Conservation (phyloP, 2,113 vertebrate genomes). For the Bambusicola thoracicus region DNA sequence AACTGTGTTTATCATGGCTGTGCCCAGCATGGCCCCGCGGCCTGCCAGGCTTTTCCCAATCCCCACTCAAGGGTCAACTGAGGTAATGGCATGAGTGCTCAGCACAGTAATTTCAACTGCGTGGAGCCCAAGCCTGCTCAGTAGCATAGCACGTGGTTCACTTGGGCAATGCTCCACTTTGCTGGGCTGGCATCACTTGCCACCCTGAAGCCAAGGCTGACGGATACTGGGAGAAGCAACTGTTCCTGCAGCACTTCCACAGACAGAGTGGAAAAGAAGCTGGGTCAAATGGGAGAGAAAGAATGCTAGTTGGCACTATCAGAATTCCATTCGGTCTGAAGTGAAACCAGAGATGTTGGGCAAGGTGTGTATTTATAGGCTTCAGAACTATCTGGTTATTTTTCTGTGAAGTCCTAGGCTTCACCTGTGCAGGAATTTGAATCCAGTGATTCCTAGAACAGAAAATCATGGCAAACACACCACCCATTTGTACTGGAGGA, state of each 20-base stretch:
- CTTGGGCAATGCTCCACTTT: accelerated
- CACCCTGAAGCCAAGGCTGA: background rate
- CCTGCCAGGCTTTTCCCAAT: background rate
- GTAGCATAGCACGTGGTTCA: background rate
- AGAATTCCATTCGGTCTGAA: background rate
- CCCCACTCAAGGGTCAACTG: background rate
- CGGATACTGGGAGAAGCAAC: background rate
- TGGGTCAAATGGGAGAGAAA: background rate
- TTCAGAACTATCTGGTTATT: background rate
- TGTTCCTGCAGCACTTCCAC: background rate
- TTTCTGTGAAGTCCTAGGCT: background rate
- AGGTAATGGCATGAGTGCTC: conserved; percentile 19
- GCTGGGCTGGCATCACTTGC: background rate
- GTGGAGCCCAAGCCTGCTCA: background rate
- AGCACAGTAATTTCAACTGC: background rate
- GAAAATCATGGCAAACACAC: background rate
- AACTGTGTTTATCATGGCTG: background rate
- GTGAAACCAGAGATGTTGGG: background rate
- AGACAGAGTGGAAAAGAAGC: background rate
- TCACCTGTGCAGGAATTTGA: background rate
- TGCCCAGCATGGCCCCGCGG: accelerated
- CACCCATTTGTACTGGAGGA: background rate
- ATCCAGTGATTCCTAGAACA: background rate
- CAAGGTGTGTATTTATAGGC: background rate
- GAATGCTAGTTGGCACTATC: background rate